phyloP scores from a whole-genome alignment of 2,113 vertebrate species.

The Meles meles region DNA sequence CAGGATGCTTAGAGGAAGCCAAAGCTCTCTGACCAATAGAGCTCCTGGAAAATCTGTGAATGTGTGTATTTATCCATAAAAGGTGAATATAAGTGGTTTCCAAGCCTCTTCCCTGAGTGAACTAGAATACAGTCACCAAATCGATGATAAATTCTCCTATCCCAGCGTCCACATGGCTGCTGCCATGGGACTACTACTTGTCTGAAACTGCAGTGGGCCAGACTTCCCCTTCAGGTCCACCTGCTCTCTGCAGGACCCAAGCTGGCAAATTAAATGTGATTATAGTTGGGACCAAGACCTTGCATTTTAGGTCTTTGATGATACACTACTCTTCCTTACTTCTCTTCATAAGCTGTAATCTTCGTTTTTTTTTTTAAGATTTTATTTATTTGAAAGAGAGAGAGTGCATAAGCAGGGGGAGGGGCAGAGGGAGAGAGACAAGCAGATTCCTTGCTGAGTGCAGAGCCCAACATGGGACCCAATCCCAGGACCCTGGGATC shows the following conservation, averaged over 20 bases:
- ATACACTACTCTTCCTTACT: neutral
- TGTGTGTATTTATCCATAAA: neutral
- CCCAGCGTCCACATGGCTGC: neutral
- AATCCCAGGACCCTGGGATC: neutral
- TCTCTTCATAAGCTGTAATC: neutral
- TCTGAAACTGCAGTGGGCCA: neutral
- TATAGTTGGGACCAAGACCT: neutral
- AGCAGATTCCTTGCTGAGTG: neutral
- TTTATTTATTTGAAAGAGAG: neutral
- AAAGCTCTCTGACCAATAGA: too few relatives aligned
- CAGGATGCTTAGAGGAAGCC: neutral
- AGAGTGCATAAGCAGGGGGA: neutral
- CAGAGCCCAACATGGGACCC: neutral
- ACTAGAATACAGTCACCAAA: neutral
- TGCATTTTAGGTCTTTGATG: neutral
- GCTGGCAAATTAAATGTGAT: too few relatives aligned
- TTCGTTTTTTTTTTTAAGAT: neutral
- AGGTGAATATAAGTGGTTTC: neutral
- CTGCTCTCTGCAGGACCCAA: neutral
- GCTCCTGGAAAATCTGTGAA: neutral
- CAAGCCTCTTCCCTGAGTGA: neutral
- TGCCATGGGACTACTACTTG: rapidly evolving
- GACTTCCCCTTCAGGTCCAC: neutral
- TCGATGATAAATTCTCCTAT: neutral
- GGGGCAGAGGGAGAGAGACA: neutral